Evolutionary conservation across 2,888 invertebrate species (phyloP).

Genomic region (Eilema sororculum): DNA sequence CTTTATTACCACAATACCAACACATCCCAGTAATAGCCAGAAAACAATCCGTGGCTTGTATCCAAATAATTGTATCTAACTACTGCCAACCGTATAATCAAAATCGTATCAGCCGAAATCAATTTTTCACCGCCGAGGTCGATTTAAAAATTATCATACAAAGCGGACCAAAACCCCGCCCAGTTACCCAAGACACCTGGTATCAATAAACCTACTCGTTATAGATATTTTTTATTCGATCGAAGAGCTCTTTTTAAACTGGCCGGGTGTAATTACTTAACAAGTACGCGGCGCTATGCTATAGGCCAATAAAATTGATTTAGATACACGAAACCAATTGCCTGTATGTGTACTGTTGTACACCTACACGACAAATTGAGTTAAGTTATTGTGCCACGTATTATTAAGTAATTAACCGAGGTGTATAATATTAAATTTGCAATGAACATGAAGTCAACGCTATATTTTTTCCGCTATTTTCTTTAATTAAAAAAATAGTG

Average conservation of each 20-base stretch:
- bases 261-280: conserved; percentile 72
- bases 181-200: conserved; percentile 56
- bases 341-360: conserved; percentile 27
- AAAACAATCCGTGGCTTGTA: conserved; percentile 52
- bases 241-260: conserved; percentile 46
- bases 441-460: not conserved
- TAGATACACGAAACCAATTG: conserved; percentile 72
- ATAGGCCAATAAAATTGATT: conserved; percentile 80
- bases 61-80: conserved; percentile 82
- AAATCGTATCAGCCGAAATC: conserved; percentile 84
- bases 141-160: conserved; percentile 84
- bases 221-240: conserved; percentile 23
- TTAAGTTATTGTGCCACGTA: conserved; percentile 27
- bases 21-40: conserved; percentile 20
- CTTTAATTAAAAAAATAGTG: not conserved
- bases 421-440: conserved; percentile 18
- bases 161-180: conserved; percentile 57
- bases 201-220: conserved; percentile 14
- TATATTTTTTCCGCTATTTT: not conserved
- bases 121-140: conserved; percentile 81
- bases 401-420: conserved; percentile 23
- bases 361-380: conserved; percentile 40
- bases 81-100: conserved; percentile 80
- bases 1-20: conserved; percentile 48
- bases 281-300: conserved; percentile 69